Base-by-base conservation (phyloP, 2,888 invertebrate species). In the Torymus aiolomorphi region DNA sequence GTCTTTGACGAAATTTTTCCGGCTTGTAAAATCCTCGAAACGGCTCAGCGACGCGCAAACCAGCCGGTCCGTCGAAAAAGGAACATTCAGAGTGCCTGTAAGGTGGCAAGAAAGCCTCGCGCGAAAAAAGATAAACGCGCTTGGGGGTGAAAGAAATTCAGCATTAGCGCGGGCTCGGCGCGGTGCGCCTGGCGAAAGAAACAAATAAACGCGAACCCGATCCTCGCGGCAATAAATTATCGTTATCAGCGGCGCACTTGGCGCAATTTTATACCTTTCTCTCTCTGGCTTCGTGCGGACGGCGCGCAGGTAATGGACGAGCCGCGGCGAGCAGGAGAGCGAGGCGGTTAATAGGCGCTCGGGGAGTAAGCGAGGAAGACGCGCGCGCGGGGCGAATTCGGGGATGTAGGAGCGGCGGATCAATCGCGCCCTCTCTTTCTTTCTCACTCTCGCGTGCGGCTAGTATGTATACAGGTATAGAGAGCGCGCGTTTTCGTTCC, bases 171-270 rank as follows among this genome's bases (percentile, higher is more conserved):
- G 31, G 31, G 31, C 3, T 31, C 8, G 20, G 20, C 20, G 20
- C 20, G 20, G 20, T 20, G 20, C 20, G 31, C 31, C 31, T 1
- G 31, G 31, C 16, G 18, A 57, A 51, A 59, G 52, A 62, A 76
- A 70, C 42, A 76, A 76, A 65, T 13, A 61, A 59, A 66, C 56
- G 14, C 31, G 56, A 69, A 61, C 62, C 52, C 69, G 71, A 80
- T 78, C 59, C 70, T 56, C 52, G 56, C 13, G 65, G 69, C 78
- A 57, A 81, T 81, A 81, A 81, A 81, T 78, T 78, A 78, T 78
- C 72, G 78, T 78, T 81, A 81, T 81, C 78, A 78, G 76, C 54
- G 74, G 52, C 18, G 77, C 57, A 59, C 62, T 75, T 76, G 8
- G 71, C 78, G 71, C 78, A 72, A 81, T 81, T 81, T 81, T 56